phyloP scores from a whole-genome alignment of 92 coral and sea anemone species.

The Umimayanthus kanabou region DNA sequence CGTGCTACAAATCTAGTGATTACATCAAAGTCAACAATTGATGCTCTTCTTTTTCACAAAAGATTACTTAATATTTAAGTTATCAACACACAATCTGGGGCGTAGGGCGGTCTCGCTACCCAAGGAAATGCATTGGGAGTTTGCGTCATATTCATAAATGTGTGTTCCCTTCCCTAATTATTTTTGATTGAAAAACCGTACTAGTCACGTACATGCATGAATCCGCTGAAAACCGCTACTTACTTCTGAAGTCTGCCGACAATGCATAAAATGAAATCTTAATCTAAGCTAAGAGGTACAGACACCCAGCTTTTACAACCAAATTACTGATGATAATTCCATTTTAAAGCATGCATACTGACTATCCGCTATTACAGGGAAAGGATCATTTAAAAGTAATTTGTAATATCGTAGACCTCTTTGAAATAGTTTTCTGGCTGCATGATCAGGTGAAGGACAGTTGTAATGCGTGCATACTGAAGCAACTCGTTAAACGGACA shows the following conservation, averaged over 20 bases:
- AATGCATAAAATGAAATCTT: not conserved
- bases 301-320: not conserved
- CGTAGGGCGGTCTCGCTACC: not conserved
- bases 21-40: no score
- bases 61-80: no score
- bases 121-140: not conserved
- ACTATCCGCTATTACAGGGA: not conserved
- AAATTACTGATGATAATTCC: not conserved
- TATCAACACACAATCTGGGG: not conserved
- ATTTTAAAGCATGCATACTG: not conserved
- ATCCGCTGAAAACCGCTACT: not conserved
- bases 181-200: not conserved
- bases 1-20: no score
- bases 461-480: not conserved
- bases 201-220: not conserved
- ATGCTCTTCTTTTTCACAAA: no score
- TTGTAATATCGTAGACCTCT: not conserved
- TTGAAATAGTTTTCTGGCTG: not conserved
- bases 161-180: not conserved
- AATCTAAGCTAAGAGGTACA: not conserved
- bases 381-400: not conserved
- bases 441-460: not conserved
- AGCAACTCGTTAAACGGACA: no score
- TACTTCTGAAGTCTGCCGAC: not conserved
- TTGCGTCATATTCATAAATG: no score